Evolutionary conservation across 2,113 vertebrate species (phyloP), one percentile per base, ranked within the genome.

Genomic region (Porphyrio hochstetteri): DNA sequence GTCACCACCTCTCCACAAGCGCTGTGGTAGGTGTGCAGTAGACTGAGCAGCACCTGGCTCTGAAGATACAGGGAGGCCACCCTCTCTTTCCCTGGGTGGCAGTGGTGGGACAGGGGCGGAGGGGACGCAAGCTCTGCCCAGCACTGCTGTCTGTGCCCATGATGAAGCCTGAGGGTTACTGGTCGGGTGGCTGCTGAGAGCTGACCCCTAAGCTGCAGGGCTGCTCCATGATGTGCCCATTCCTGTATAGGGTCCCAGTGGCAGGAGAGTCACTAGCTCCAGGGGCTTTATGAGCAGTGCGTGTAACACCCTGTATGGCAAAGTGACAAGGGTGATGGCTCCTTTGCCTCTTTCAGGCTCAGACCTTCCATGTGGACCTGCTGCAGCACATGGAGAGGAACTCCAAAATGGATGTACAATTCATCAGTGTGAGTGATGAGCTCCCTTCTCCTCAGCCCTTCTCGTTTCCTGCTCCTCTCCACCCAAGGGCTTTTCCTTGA

Each of bases 321-420:
- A 84, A 70, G 35, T 21, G 42, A 52, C 2, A 11, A 88, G 53
- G 16, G 3, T 88, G 48, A 95, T 35, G 57, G 40, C 16, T 33
- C 44, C 80, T 55, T 42, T 0, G 0, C 52, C 52, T 79, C 82
- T 92, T 94, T 3, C 95, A 99, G 99, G 99, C 99, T 86, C 97
- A 98, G 95, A 99, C 98, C 19, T 99, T 99, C 96, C 99, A 99
- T 0, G 89, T 98, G 19, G 99, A 99, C 61, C 98, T 99, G 82
- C 93, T 99, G 76, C 99, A 99, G 96, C 98, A 99, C 82, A 99
- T 99, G 99, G 99, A 99, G 95, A 99, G 99, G 97, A 99, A 99
- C 81, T 98, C 98, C 74, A 99, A 99, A 94, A 91, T 99, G 97
- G 99, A 99, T 25, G 98, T 99, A 94, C 98, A 99, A 96, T 99